These are phyloP conservation scores for Drosophila cardini DNA, from an alignment of 1,140 invertebrate species.

Conservation along the genomic window DNA sequence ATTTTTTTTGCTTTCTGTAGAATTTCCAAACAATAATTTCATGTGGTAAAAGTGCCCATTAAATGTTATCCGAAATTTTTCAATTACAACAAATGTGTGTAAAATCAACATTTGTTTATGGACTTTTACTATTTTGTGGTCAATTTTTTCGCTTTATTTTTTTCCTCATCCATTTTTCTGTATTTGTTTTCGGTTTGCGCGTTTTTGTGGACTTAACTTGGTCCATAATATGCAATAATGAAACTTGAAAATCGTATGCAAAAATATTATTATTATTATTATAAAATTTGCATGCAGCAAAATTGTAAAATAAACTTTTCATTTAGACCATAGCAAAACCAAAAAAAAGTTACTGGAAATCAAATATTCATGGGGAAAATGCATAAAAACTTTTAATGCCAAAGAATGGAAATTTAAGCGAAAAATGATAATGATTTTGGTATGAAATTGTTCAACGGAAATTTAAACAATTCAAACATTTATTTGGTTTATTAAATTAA, in stretches of 20 bases:
- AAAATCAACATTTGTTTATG: constrained; percentile 48
- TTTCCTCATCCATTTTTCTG: background rate
- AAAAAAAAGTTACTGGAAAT: constrained; percentile 4
- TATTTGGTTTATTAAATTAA: constrained; percentile 1
- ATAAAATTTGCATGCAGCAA: constrained; percentile 16
- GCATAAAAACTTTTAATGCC: constrained; percentile 25
- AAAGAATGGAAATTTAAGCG: background rate
- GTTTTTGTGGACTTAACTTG: constrained; percentile 8
- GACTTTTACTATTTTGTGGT: constrained; percentile 34
- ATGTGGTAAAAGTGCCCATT: constrained; percentile 24
- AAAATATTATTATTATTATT: constrained; percentile 23
- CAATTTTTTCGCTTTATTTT: background rate
- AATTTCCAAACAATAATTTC: constrained; percentile 14
- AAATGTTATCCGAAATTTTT: constrained; percentile 24
- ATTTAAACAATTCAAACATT: background rate
- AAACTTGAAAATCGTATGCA: constrained; percentile 2
- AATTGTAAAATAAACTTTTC: constrained; percentile 19
- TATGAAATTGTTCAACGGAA: background rate
- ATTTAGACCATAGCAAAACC: background rate
- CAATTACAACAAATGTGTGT: constrained; percentile 31
- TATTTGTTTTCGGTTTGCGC: constrained; percentile 12
- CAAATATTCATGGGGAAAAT: constrained; percentile 11
- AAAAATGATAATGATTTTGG: constrained; percentile 21
- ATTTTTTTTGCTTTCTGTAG: background rate
- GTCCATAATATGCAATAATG: constrained; percentile 17